Evolutionary conservation across 2,113 vertebrate genomes (phyloP).

Genomic region (Argyrosomus japonicus): DNA sequence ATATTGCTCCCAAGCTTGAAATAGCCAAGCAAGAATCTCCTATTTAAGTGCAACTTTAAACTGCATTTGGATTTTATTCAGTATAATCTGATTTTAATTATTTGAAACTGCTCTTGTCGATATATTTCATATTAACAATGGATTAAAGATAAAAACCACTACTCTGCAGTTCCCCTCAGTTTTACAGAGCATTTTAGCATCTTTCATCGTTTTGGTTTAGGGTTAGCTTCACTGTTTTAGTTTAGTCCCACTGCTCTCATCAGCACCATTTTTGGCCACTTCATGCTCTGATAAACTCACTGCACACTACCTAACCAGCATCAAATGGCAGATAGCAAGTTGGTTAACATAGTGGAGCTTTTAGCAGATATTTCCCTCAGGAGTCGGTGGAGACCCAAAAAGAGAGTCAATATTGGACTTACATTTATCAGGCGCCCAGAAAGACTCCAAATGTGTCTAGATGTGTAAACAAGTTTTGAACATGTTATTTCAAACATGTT

Average conservation of each 20-base stretch:
- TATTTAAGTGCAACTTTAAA: not conserved
- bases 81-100: not conserved
- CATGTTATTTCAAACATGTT: not conserved
- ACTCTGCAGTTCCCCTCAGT: no score
- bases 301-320: not conserved
- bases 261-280: not conserved
- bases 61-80: not conserved
- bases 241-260: not conserved
- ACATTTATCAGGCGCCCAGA: no score
- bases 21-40: no score
- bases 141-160: no score
- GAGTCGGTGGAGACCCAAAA: not conserved
- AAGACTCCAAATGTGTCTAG: not conserved
- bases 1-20: not conserved
- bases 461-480: not conserved
- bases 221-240: not conserved
- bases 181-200: not conserved
- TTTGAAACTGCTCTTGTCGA: not conserved
- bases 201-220: constrained; percentile 4
- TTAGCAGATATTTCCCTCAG: constrained; percentile 24
- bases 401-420: no score
- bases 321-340: not conserved
- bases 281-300: not conserved
- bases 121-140: not conserved
- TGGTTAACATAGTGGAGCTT: not conserved